phyloP scores from a whole-genome alignment of 1,140 invertebrate species.

The Meteorus sp. region DNA sequence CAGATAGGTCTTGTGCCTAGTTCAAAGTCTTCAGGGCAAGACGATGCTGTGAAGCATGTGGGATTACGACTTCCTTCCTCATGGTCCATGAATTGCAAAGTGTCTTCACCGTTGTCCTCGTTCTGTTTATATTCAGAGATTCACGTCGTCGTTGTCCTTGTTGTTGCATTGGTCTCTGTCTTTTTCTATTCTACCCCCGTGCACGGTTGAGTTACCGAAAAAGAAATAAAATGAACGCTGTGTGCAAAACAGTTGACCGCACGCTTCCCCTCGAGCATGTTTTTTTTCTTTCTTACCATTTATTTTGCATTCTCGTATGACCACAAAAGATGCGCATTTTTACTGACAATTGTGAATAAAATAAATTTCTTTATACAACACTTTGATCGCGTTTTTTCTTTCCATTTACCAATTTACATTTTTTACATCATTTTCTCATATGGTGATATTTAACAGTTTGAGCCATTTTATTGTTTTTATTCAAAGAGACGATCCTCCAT shows the following conservation, averaged over 20 bases:
- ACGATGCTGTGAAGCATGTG: slow-evolving; percentile 30
- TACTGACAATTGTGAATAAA: too few relatives aligned
- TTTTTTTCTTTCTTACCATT: neutral
- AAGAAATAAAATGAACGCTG: slow-evolving; percentile 18
- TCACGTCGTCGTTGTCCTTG: slow-evolving; percentile 29
- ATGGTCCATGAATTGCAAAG: slow-evolving; percentile 45
- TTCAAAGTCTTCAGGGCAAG: slow-evolving; percentile 18
- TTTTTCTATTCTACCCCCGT: neutral
- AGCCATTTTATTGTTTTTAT: too few relatives aligned
- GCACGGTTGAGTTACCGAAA: neutral
- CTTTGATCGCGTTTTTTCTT: too few relatives aligned
- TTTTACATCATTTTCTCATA: too few relatives aligned
- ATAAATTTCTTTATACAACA: too few relatives aligned
- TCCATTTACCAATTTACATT: too few relatives aligned
- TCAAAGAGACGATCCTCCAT: too few relatives aligned
- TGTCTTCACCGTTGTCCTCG: slow-evolving; percentile 11
- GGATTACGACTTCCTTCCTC: slow-evolving; percentile 35
- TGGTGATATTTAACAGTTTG: too few relatives aligned
- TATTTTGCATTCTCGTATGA: slow-evolving; percentile 11
- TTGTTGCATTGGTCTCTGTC: too few relatives aligned
- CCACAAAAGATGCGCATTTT: too few relatives aligned
- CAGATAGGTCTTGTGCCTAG: slow-evolving; percentile 6
- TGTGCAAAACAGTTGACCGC: slow-evolving; percentile 12
- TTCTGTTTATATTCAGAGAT: slow-evolving; percentile 46
- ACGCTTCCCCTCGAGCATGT: neutral